phyloP scores from a whole-genome alignment of 2,888 invertebrate genomes.

The Digitonthophagus gazella region DNA sequence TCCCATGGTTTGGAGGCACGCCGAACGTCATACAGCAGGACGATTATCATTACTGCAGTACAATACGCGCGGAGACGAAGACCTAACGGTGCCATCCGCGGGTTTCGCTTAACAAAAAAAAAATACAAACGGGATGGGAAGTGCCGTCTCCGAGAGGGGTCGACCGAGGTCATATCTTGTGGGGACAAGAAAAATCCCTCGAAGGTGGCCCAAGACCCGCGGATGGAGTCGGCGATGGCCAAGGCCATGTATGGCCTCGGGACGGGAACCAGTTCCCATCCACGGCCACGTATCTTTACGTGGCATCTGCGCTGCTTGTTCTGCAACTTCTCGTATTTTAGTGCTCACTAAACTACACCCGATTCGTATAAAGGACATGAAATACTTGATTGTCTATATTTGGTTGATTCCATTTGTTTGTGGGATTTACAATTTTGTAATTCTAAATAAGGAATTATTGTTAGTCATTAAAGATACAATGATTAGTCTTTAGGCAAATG shows the following conservation, averaged over 20 bases:
- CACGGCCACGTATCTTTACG: neutral
- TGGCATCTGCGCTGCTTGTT: neutral
- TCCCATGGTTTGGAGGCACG: neutral
- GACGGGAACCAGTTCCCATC: constrained; percentile 3
- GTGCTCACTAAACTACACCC: neutral
- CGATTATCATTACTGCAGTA: neutral
- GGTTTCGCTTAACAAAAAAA: neutral
- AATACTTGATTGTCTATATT: neutral
- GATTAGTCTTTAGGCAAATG: no score
- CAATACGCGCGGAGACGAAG: neutral
- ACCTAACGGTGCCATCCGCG: neutral
- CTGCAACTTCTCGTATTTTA: neutral
- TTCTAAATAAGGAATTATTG: neutral
- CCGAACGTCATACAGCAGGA: neutral
- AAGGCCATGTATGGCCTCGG: constrained; percentile 12
- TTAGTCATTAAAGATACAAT: no score
- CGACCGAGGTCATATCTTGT: constrained; percentile 3
- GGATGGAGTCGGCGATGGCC: constrained; percentile 8
- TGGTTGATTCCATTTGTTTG: neutral
- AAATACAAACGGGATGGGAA: neutral
- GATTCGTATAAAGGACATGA: neutral
- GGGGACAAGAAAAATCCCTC: neutral
- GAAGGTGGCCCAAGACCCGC: neutral
- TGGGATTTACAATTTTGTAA: neutral
- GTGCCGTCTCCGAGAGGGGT: constrained; percentile 11